These are phyloP conservation scores for Pangasianodon gigas DNA, from an alignment of 2,113 vertebrate genomes.

Conservation along the genomic window DNA sequence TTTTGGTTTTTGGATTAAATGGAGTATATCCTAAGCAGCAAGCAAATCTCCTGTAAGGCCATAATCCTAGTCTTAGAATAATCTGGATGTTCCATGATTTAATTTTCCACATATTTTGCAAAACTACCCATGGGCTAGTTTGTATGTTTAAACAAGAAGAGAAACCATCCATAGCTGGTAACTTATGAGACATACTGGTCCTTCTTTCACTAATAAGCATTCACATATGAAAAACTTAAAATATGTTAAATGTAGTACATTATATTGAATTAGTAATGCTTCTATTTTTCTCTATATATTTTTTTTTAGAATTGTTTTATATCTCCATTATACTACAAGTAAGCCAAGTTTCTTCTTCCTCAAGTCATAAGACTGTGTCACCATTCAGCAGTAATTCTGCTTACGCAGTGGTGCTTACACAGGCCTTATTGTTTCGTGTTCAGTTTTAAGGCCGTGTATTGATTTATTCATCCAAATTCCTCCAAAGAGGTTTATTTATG, in stretches of 20 bases:
- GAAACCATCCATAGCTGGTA: background rate
- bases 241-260: background rate
- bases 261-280: background rate
- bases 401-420: background rate
- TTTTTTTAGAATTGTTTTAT: background rate
- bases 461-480: background rate
- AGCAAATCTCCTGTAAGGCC: background rate
- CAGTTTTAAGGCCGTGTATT: background rate
- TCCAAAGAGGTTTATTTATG: background rate
- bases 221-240: background rate
- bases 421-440: background rate
- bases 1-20: slow-evolving; percentile 5
- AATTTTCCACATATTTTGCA: background rate
- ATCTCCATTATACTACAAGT: background rate
- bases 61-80: background rate
- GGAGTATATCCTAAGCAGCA: background rate
- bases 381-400: background rate
- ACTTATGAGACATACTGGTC: too few species aligned
- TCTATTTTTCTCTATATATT: background rate
- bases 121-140: background rate
- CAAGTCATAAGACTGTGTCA: background rate
- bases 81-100: background rate
- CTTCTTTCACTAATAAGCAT: background rate
- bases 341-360: background rate
- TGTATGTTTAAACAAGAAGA: background rate